A percentile compares a stretch with the other conserved stretches of the same genome.
phyloP scores from a whole-genome alignment of 2,888 invertebrate species.

The Iphiclides podalirius region DNA sequence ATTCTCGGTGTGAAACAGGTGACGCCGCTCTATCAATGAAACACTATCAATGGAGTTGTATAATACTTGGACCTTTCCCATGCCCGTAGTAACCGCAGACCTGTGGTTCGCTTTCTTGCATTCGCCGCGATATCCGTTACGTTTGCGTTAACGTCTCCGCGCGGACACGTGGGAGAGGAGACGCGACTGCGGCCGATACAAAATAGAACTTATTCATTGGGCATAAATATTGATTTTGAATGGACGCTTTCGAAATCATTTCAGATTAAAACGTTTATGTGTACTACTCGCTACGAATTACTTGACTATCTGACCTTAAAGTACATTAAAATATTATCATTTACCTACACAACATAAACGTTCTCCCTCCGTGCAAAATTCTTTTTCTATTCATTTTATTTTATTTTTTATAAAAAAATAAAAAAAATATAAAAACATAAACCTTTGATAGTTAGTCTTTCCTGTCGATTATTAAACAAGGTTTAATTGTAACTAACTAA shows the following conservation, averaged over 20 bases:
- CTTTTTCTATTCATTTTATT: too few relatives aligned
- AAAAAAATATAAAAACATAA: too few relatives aligned
- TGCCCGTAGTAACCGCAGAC: conserved; percentile 17
- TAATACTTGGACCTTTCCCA: conserved; percentile 3
- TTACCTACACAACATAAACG: too few relatives aligned
- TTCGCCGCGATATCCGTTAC: conserved; percentile 20
- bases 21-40: conserved; percentile 9
- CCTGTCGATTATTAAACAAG: too few relatives aligned
- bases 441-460: too few relatives aligned
- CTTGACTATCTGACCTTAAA: too few relatives aligned
- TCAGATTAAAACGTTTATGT: too few relatives aligned
- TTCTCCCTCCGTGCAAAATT: too few relatives aligned
- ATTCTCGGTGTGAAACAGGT: background rate
- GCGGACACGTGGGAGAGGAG: conserved; percentile 15
- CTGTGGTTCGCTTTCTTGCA: conserved; percentile 10
- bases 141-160: background rate
- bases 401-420: too few relatives aligned
- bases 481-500: too few relatives aligned
- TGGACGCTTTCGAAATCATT: background rate
- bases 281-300: too few relatives aligned
- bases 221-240: background rate
- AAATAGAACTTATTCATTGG: background rate
- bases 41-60: background rate
- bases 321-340: too few relatives aligned
- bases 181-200: background rate